These are phyloP conservation scores for Ptilonorhynchus violaceus DNA, from an alignment of 2,113 vertebrate genomes.

Conservation along the genomic window DNA sequence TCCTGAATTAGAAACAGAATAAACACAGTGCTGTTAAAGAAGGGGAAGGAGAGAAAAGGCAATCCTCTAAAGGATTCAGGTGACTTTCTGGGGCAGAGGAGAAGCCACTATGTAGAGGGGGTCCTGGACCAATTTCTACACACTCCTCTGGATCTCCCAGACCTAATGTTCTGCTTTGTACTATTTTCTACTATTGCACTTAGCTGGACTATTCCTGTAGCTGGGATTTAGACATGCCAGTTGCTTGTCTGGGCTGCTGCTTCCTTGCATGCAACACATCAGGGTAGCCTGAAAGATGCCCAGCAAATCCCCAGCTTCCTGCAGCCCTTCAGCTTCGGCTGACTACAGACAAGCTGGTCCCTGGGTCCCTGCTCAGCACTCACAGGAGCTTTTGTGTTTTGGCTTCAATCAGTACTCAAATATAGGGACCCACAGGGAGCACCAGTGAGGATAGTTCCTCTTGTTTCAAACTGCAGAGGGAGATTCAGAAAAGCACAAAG, in stretches of 20 bases:
- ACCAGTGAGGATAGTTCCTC: not conserved
- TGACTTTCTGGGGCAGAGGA: not conserved
- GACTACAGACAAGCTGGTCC: not conserved
- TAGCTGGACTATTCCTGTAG: not conserved
- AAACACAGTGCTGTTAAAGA: not conserved
- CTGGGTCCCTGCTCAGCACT: not conserved
- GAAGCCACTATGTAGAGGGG: not conserved
- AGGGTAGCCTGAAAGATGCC: not conserved
- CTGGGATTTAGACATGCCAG: not conserved
- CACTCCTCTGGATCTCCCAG: not conserved
- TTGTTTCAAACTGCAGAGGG: not conserved
- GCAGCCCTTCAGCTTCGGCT: not conserved
- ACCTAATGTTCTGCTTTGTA: not conserved
- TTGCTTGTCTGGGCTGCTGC: not conserved
- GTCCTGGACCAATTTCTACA: not conserved
- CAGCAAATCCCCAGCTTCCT: not conserved
- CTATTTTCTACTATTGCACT: not conserved
- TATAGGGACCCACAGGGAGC: not conserved
- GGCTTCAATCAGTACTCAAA: not conserved
- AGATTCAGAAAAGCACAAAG: not conserved
- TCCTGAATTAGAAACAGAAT: constrained; percentile 30
- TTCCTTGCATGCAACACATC: not conserved
- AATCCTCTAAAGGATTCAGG: not conserved
- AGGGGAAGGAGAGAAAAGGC: not conserved
- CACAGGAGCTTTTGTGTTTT: not conserved